These are phyloP conservation scores for Deroptyus accipitrinus DNA, from an alignment of 2,113 vertebrate genomes.

Conservation along the genomic window DNA sequence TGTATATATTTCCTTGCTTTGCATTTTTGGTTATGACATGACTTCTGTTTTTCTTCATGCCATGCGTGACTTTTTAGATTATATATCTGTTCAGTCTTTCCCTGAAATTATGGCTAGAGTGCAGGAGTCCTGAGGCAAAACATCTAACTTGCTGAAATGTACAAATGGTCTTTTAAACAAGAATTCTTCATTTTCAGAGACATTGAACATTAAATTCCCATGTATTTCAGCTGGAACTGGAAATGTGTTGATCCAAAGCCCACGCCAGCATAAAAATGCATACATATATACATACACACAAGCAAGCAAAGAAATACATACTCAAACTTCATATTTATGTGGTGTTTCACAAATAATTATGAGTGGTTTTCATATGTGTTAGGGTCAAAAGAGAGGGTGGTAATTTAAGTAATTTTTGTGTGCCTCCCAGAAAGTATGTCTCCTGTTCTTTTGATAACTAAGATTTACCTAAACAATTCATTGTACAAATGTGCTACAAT, in stretches of 20 bases:
- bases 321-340: background rate
- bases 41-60: background rate
- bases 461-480: background rate
- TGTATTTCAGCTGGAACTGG: background rate
- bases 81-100: background rate
- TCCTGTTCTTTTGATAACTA: background rate
- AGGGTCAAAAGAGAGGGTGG: background rate
- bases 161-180: conserved; percentile 3
- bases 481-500: background rate
- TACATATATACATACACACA: background rate
- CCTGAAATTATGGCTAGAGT: background rate
- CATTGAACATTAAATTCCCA: background rate
- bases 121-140: background rate
- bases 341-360: background rate
- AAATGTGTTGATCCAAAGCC: background rate
- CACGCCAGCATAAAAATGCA: background rate
- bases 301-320: background rate
- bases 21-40: background rate
- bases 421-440: background rate
- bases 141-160: background rate
- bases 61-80: background rate
- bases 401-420: background rate
- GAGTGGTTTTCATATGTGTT: background rate
- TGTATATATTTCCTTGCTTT: background rate
- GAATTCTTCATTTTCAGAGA: background rate